Evolutionary conservation across 2,888 invertebrate species (phyloP).

Genomic region (Volucella bombylans): DNA sequence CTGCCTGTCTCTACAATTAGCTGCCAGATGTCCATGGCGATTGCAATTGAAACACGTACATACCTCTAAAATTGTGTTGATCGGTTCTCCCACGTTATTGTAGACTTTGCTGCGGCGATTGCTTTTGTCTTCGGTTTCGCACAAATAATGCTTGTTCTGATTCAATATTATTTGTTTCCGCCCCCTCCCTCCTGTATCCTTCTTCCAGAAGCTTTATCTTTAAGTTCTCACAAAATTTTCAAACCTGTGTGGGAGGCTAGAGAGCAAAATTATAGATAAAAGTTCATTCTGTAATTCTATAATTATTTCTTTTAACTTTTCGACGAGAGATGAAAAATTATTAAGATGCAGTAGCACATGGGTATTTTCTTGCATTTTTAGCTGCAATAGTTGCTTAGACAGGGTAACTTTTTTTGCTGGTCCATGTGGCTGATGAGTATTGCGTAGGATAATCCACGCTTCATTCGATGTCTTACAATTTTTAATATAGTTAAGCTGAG

Average conservation of each 20-base stretch:
- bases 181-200: background rate
- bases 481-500: no score
- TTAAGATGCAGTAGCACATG: slow-evolving; percentile 1
- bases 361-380: background rate
- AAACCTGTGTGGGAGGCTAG: slow-evolving; percentile 27
- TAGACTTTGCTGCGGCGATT: background rate
- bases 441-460: no score
- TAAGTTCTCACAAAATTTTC: slow-evolving; percentile 1
- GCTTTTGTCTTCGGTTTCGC: background rate
- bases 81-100: background rate
- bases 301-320: background rate
- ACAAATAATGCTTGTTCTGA: slow-evolving; percentile 1
- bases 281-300: no score
- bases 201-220: slow-evolving; percentile 7
- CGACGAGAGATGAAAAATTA: background rate
- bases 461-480: no score
- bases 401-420: slow-evolving; percentile 53
- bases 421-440: slow-evolving; percentile 1
- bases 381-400: slow-evolving; percentile 49
- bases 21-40: slow-evolving; percentile 4
- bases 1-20: slow-evolving; percentile 10
- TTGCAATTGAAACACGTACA: slow-evolving; percentile 29
- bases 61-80: background rate
- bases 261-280: slow-evolving; percentile 22
- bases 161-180: background rate